Base-by-base conservation (phyloP, 2,113 vertebrate species). In the Mugil cephalus region DNA sequence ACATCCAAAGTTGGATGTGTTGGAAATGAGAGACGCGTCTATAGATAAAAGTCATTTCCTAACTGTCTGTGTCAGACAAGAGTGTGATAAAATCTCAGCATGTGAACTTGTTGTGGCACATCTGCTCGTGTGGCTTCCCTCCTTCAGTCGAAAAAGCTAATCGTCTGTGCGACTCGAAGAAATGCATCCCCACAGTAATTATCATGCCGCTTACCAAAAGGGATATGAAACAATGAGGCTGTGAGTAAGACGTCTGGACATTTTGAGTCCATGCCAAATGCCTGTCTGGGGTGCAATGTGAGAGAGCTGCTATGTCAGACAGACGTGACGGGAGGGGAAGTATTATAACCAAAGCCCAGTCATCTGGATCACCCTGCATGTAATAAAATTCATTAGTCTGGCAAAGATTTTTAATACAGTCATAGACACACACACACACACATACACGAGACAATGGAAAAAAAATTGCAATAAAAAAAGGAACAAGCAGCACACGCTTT, bases 191-290 rank as follows among this genome's bases (percentile, higher is more conserved):
- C 85, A 45, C 83, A 68, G 74, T 88, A 88, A 91, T 90, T 82
- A 91, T 80, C 75, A 63, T 63, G 84, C 82, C 46, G 80, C 82
- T 87, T 79, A 87, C 86, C 67, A 70, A 84, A 80, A 82, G 81
- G 87, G 83, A 91, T 89, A 82, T 85, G 91, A 91, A 91, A 90
- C 90, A 91, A 90, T 90, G 82, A 78, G 72, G 63, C 91, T 92
- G 90, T 92, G 90, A 92, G 90, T 91, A 89, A 92, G 91, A 89
- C 42, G 91, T 92, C 91, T 92, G 90, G 91, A 92, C 86, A 75
- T 89, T 88, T 91, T 92, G 90, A 89, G 82, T 59, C 48, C 0
- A 50, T 54, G 91, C 91, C 91, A 91, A 90, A 88, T 84, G 90
- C 88, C 90, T 91, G 87, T 91, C 90, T 90, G 85, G 89, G 82